Evolutionary conservation across 2,113 vertebrate species (phyloP).

Genomic region (Hyperopisus bebe): DNA sequence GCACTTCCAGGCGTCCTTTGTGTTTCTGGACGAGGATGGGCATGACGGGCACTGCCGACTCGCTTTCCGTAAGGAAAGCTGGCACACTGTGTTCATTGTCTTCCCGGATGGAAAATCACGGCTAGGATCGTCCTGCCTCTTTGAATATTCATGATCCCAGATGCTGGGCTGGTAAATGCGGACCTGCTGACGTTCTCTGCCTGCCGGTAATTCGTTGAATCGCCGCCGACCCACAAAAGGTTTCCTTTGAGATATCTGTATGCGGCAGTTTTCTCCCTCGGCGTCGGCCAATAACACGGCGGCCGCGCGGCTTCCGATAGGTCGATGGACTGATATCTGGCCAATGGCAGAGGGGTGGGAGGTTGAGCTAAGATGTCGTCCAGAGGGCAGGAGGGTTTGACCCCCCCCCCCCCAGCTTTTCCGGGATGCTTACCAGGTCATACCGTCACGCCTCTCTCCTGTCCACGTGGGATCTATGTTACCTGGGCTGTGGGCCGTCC

Average conservation of each 20-base stretch:
- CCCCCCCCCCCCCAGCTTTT: not conserved
- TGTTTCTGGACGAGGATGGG: not conserved
- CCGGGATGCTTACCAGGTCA: not conserved
- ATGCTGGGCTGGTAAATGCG: not conserved
- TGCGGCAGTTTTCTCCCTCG: not conserved
- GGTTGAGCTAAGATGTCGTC: not conserved
- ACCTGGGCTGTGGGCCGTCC: not conserved
- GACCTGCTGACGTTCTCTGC: not conserved
- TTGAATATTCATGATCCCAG: conserved; percentile 1
- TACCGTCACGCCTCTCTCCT: not conserved
- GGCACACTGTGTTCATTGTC: not conserved
- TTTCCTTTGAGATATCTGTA: not conserved
- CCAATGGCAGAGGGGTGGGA: not conserved
- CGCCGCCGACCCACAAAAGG: not conserved
- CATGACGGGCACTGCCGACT: not conserved
- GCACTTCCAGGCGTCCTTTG: not conserved
- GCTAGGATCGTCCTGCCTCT: not conserved
- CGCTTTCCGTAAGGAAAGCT: not conserved
- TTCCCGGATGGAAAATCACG: not conserved
- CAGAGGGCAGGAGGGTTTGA: not conserved
- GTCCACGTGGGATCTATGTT: not conserved
- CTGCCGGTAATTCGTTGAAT: not conserved
- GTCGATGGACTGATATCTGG: not conserved
- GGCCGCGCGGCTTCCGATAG: not conserved
- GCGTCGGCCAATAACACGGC: not conserved